Evolutionary conservation across 2,888 invertebrate species (phyloP), one percentile per base, ranked within the genome.

Genomic region (Acrobasis suavella): DNA sequence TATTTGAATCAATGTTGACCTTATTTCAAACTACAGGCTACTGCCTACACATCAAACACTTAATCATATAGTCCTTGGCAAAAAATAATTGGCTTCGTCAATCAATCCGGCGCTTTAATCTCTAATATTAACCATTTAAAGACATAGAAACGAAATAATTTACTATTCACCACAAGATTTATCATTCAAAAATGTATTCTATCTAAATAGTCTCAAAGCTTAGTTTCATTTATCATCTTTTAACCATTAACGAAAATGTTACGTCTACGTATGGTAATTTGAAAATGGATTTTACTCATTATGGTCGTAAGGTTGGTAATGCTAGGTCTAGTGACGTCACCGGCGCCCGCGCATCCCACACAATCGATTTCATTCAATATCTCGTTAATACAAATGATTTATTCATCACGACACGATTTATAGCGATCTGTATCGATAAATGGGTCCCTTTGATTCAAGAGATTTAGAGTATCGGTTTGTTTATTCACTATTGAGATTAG

Each of bases 331-430:
- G 39, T 87, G 86, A 85, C 85, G 88, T 85, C 82, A 87, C 50
- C 72, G 78, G 80, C 85, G 86, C 86, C 82, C 65, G 85, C 80
- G 79, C 87, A 83, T 82, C 86, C 85, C 76, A 84, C 85, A 84
- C 83, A 82, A 77, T 75, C 75, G 70, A 65, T 70, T 72, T 75
- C 78, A 79, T 83, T 82, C 77, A 78, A 69, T 74, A 78, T 73
- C 73, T 73, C 68, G 73, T 78, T 80, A 80, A 77, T 71, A 77
- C 73, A 82, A 78, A 84, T 84, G 83, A 85, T 86, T 85, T 86
- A 86, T 85, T 83, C 77, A 82, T 81, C 78, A 78, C 78, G 82
- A 80, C 74, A 76, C 69, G 63, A 61, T 61, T 75, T 71, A 73
- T 79, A 76, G 78, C 78, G 81, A 77, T 79, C 77, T 72, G 78